Conservation (phyloP, 2,888 invertebrate genomes). For the Hecatera dysodea region DNA sequence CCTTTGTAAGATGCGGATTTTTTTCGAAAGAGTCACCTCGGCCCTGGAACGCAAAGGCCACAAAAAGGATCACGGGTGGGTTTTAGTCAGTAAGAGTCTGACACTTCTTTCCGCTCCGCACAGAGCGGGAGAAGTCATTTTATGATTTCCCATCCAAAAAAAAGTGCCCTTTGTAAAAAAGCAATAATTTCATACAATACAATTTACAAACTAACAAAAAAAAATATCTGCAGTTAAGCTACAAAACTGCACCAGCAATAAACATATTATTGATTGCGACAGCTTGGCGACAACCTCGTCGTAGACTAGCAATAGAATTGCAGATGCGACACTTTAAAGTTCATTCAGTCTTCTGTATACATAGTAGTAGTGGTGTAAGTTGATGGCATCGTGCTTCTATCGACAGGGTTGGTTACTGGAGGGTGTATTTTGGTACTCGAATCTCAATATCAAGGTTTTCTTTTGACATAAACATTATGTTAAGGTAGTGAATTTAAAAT, state of each 20-base stretch:
- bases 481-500: too few relatives aligned
- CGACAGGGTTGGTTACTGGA: background rate
- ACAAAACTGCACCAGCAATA: conserved; percentile 29
- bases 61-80: too few relatives aligned
- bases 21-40: too few relatives aligned
- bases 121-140: too few relatives aligned
- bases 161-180: too few relatives aligned
- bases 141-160: too few relatives aligned
- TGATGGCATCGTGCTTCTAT: conserved; percentile 6
- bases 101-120: too few relatives aligned
- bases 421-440: background rate
- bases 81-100: too few relatives aligned
- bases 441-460: background rate
- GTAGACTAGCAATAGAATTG: conserved; percentile 5
- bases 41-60: too few relatives aligned
- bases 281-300: conserved; percentile 49
- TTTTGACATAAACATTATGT: background rate
- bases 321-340: conserved; percentile 34
- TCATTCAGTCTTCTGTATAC: background rate
- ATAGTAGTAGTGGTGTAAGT: background rate
- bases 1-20: too few relatives aligned
- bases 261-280: conserved; percentile 62
- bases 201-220: background rate
- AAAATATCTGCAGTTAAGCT: conserved; percentile 1
- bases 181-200: too few relatives aligned